phyloP scores from a whole-genome alignment of 2,113 vertebrate genomes.

The Leptosomus discolor region DNA sequence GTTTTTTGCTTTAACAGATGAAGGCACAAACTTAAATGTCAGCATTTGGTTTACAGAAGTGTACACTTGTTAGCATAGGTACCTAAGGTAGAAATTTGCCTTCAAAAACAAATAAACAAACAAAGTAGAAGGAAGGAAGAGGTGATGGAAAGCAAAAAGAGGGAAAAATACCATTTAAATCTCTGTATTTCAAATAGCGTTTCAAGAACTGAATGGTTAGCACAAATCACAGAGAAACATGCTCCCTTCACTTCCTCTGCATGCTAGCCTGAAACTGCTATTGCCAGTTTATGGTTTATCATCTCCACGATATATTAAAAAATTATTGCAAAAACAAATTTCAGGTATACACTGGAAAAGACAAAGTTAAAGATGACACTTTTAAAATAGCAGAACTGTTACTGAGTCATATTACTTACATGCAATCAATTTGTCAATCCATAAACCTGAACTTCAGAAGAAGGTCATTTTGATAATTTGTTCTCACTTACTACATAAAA shows the following conservation, averaged over 20 bases:
- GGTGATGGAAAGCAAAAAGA: not conserved
- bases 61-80: not conserved
- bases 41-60: not conserved
- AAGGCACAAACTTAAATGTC: not conserved
- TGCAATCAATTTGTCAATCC: not conserved
- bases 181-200: not conserved
- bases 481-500: not conserved
- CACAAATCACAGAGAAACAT: not conserved
- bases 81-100: not conserved
- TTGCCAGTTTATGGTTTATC: not conserved
- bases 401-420: not conserved
- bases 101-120: not conserved
- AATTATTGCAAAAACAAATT: not conserved
- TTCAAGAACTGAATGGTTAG: not conserved
- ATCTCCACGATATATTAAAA: not conserved
- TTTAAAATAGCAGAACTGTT: not conserved
- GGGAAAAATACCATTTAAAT: not conserved
- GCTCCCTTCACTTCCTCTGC: not conserved
- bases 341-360: not conserved
- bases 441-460: not conserved
- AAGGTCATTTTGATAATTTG: not conserved
- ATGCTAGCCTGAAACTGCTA: not conserved
- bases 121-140: not conserved
- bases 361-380: not conserved
- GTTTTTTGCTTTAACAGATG: not conserved